Evolutionary conservation across 2,113 vertebrate genomes (phyloP), one percentile per base, ranked within the genome.

Genomic region (Psittacara wagleri): DNA sequence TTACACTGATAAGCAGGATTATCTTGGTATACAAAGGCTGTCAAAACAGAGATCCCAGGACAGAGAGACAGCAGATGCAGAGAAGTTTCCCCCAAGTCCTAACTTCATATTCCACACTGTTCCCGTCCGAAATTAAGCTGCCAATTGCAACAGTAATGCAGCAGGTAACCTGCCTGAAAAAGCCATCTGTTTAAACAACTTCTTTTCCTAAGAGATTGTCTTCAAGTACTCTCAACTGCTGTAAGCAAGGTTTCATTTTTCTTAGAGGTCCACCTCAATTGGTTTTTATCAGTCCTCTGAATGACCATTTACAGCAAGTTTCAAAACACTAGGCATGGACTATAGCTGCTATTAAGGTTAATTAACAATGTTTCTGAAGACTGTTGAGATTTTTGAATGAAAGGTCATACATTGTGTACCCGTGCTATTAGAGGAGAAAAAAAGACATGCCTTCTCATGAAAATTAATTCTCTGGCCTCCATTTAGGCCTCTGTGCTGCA

Each of bases 351-450:
- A 46, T 72, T 94, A 55, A 80, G 61, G 72, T 78, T 88, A 94
- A 94, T 91, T 95, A 95, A 95, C 78, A 86, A 86, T n/a, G n/a
- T 57, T 90, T 90, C 73, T 90, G 35, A 83, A 88, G 24, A 67
- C 33, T 75, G 33, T 13, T 61, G 48, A 93, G 61, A 69, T 74
- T 67, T 74, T 69, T 49, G 13, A 93, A 79, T 54, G 52, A 68
- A 82, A 84, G 22, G 17, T 61, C 59, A 59, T 39, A 68, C 0
- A 2, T 9, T 52, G 39, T n/a, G 2, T n/a, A 91, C 28, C 6
- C 0, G 20, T 35, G 23, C n/a, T 63, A 72, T 28, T n/a, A 39
- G 13, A 74, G 12, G 7, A 61, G 7, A 17, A 23, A 85, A 91
- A 81, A 51, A 48, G 2, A 24, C 3, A 31, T 7, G 3, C 75